Evolutionary conservation across 92 coral and sea anemone species (phyloP).

Genomic region (Bergia puertoricense): DNA sequence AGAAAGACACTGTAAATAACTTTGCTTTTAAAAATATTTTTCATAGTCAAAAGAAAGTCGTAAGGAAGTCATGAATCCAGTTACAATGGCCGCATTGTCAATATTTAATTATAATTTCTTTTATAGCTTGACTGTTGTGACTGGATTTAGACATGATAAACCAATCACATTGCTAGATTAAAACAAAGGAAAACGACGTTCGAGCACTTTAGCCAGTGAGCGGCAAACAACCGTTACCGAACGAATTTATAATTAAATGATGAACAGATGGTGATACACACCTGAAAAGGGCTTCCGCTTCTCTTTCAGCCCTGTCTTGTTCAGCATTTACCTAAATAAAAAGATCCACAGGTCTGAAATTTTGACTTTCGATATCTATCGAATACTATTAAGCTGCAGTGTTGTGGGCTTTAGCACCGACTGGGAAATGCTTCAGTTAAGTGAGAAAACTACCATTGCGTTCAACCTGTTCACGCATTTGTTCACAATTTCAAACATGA

Average conservation of each 20-base stretch:
- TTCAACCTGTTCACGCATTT: too few relatives aligned
- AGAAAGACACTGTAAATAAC: too few relatives aligned
- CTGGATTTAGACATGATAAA: neutral
- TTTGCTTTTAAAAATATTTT: too few relatives aligned
- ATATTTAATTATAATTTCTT: neutral
- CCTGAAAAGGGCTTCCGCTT: conserved; percentile 83
- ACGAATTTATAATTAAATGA: too few relatives aligned
- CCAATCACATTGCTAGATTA: neutral
- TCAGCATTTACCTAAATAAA: conserved; percentile 69
- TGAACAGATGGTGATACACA: conserved; percentile 14
- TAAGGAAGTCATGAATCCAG: too few relatives aligned
- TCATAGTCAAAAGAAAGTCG: too few relatives aligned
- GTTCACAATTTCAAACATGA: too few relatives aligned
- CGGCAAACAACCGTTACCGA: neutral
- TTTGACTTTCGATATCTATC: too few relatives aligned
- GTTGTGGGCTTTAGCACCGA: too few relatives aligned
- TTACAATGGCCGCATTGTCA: too few relatives aligned
- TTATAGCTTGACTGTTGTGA: neutral
- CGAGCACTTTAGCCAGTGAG: neutral
- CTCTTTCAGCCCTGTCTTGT: conserved; percentile 75
- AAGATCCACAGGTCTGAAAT: neutral
- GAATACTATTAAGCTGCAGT: neutral
- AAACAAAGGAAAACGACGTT: neutral
- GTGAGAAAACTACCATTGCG: too few relatives aligned
- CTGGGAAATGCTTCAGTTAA: too few relatives aligned